These are phyloP conservation scores for Eupithecia exiguata DNA, from an alignment of 2,888 invertebrate species.

Conservation along the genomic window DNA sequence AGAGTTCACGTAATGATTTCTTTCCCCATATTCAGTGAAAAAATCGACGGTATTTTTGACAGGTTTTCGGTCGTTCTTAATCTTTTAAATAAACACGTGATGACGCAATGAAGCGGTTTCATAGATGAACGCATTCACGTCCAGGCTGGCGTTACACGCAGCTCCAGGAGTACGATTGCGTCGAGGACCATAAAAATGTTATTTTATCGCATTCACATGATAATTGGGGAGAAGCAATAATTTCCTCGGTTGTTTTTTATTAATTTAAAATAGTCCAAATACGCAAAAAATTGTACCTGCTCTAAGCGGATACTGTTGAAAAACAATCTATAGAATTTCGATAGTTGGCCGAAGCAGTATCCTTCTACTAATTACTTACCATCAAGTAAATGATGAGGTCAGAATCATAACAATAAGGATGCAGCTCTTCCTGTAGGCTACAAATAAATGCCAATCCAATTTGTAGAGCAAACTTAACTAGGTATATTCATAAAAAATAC, in stretches of 20 bases:
- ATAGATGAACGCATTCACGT: no score
- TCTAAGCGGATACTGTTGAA: not conserved
- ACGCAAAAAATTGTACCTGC: not conserved
- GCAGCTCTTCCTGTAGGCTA: conserved; percentile 49
- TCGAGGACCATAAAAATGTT: no score
- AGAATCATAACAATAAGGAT: conserved; percentile 66
- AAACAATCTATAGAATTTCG: conserved; percentile 41
- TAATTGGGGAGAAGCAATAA: no score
- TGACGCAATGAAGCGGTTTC: no score
- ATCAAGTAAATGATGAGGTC: conserved; percentile 69
- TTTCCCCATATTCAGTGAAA: not conserved
- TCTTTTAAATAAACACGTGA: no score
- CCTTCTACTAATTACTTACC: conserved; percentile 62
- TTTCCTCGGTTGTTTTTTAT: not conserved
- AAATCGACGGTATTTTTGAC: not conserved
- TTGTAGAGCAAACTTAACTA: conserved; percentile 27
- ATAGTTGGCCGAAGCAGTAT: conserved; percentile 53
- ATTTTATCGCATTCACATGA: no score
- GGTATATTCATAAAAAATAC: conserved; percentile 26
- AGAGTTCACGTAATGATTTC: conserved; percentile 1
- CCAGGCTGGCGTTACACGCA: no score
- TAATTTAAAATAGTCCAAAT: not conserved
- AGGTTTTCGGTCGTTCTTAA: not conserved
- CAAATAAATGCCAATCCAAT: conserved; percentile 43
- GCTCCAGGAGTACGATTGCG: no score